A percentile compares a stretch with the other conserved stretches of the same genome.
phyloP scores from a whole-genome alignment of 1,140 invertebrate genomes.

The Drusus annulatus region DNA sequence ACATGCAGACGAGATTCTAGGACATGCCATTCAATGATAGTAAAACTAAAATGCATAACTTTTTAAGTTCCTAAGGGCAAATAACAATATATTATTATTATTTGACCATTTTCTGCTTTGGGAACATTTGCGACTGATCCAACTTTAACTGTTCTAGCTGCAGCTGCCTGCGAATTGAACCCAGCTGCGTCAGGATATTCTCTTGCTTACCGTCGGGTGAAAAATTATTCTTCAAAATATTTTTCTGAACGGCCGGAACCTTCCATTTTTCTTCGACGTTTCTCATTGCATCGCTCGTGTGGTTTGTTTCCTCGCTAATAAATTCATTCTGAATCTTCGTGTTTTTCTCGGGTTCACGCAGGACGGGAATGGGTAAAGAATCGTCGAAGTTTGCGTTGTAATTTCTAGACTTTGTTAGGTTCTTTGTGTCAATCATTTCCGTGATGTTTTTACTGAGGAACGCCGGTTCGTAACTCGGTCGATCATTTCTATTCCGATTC shows the following conservation, averaged over 20 bases:
- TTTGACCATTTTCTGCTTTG: slow-evolving; percentile 48
- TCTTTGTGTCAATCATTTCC: slow-evolving; percentile 53
- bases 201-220: slow-evolving; percentile 68
- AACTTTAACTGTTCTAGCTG: slow-evolving; percentile 73
- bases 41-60: no score
- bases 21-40: no score
- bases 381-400: slow-evolving; percentile 62
- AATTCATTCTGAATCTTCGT: slow-evolving; percentile 55
- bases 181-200: slow-evolving; percentile 73
- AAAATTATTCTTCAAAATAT: slow-evolving; percentile 69
- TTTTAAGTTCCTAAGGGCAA: no score
- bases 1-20: no score
- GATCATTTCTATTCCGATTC: slow-evolving; percentile 43
- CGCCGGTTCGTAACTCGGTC: slow-evolving; percentile 55
- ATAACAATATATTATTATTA: background rate
- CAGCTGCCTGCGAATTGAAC: slow-evolving; percentile 73
- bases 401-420: slow-evolving; percentile 40
- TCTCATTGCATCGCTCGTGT: slow-evolving; percentile 67
- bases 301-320: slow-evolving; percentile 41
- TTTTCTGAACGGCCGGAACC: slow-evolving; percentile 72
- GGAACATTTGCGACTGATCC: slow-evolving; percentile 62
- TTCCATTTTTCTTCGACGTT: slow-evolving; percentile 71
- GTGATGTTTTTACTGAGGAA: slow-evolving; percentile 58
- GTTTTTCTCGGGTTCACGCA: slow-evolving; percentile 63
- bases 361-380: slow-evolving; percentile 69